Conservation (phyloP, 2,113 vertebrate genomes). For the Anguilla japonica region DNA sequence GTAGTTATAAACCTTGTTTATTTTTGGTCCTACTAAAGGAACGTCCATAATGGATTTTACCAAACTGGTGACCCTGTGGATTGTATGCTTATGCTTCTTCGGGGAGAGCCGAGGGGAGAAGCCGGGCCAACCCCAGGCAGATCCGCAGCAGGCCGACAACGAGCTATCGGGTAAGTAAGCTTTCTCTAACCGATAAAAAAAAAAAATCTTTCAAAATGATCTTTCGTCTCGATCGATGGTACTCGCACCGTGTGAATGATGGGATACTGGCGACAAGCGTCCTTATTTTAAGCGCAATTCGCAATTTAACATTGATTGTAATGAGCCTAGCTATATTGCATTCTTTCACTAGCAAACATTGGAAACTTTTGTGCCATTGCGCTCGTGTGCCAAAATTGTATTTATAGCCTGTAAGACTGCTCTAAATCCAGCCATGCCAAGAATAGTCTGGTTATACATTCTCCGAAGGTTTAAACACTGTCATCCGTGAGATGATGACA, state of each 20-base stretch:
- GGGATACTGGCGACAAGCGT: neutral
- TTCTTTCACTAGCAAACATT: neutral
- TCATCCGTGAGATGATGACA: conserved; percentile 45
- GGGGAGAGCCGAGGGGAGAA: conserved; percentile 60
- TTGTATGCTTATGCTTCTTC: conserved; percentile 61
- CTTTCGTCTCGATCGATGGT: neutral
- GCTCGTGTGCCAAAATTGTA: conserved; percentile 42
- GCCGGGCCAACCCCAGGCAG: conserved; percentile 35
- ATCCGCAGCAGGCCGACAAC: conserved; percentile 54
- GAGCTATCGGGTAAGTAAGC: conserved; percentile 57
- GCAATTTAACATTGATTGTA: neutral
- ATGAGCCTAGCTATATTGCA: neutral
- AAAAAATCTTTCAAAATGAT: neutral
- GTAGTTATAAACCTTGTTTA: neutral
- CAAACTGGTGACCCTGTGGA: conserved; percentile 63
- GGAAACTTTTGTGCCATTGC: conserved; percentile 17
- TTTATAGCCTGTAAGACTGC: conserved; percentile 49
- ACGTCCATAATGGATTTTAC: conserved; percentile 66
- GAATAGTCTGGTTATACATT: conserved; percentile 67
- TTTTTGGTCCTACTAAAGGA: conserved; percentile 28
- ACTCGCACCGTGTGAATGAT: neutral
- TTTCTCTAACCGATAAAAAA: neutral
- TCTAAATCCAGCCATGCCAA: conserved; percentile 67
- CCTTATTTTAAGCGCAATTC: neutral
- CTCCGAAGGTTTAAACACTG: conserved; percentile 49